phyloP scores from a whole-genome alignment of 1,140 invertebrate genomes.

The Carcinoscorpius rotundicauda region DNA sequence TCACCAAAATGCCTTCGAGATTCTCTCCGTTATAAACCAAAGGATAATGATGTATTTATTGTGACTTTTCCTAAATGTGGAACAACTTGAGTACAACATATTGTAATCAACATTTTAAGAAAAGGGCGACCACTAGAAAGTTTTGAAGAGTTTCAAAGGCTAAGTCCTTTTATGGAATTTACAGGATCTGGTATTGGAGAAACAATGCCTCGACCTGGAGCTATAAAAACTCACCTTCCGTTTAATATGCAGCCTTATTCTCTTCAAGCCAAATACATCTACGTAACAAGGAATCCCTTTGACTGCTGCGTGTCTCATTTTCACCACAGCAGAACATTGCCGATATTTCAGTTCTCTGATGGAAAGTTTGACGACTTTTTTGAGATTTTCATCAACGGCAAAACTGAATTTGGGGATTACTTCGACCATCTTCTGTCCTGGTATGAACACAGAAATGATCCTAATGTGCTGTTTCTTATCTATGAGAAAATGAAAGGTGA shows the following conservation, averaged over 20 bases:
- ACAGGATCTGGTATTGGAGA: slow-evolving; percentile 4
- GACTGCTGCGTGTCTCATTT: slow-evolving; percentile 36
- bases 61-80: too few relatives aligned
- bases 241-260: slow-evolving; percentile 7
- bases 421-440: slow-evolving; percentile 32
- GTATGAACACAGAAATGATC: slow-evolving; percentile 27
- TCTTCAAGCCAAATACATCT: slow-evolving; percentile 11
- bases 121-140: too few relatives aligned
- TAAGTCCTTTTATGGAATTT: too few relatives aligned
- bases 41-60: too few relatives aligned
- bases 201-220: slow-evolving; percentile 8
- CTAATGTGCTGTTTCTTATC: slow-evolving; percentile 31
- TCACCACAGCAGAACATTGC: slow-evolving; percentile 54
- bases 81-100: too few relatives aligned
- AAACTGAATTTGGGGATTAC: slow-evolving; percentile 32
- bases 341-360: slow-evolving; percentile 7
- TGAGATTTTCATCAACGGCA: slow-evolving; percentile 29
- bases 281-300: slow-evolving; percentile 7
- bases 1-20: too few relatives aligned
- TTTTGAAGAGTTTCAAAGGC: too few relatives aligned
- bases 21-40: too few relatives aligned
- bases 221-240: slow-evolving; percentile 14
- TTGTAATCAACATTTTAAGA: too few relatives aligned
- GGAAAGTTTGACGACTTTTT: slow-evolving; percentile 30
- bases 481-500: slow-evolving; percentile 23